These are phyloP conservation scores for Rhynchomys soricoides DNA, from an alignment of 2,113 vertebrate species.

Conservation along the genomic window DNA sequence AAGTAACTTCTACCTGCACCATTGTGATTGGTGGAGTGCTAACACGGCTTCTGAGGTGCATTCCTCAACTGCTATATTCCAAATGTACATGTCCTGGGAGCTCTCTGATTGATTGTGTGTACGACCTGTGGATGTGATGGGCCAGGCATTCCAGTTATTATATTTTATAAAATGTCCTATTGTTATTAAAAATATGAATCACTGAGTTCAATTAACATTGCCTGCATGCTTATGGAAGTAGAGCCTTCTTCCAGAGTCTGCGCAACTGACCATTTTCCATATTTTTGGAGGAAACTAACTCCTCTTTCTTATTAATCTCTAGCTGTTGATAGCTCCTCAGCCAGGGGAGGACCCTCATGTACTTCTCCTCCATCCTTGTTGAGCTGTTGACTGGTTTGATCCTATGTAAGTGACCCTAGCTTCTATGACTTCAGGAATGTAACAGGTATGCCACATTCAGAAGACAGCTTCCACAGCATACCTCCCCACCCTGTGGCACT, in stretches of 20 bases:
- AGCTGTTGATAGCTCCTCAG: neutral
- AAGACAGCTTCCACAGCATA: neutral
- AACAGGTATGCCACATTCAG: no score
- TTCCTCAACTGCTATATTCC: fast-evolving
- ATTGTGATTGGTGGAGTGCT: neutral
- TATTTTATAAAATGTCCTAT: neutral
- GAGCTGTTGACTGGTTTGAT: neutral
- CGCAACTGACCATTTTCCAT: neutral
- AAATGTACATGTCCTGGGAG: neutral
- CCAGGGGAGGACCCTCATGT: neutral
- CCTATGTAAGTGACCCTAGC: no score
- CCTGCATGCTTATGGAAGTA: neutral
- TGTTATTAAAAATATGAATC: neutral
- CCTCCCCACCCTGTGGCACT: neutral
- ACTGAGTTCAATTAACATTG: neutral
- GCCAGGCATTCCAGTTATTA: neutral
- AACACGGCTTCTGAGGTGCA: neutral
- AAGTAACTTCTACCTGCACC: neutral
- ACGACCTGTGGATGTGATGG: neutral
- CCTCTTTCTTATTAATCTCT: neutral
- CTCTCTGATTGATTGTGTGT: neutral
- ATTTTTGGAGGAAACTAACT: neutral
- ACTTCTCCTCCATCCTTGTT: neutral
- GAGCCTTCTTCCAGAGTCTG: neutral
- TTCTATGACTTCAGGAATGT: neutral